Percentiles rank a stretch among this genome's conserved stretches.
phyloP scores from a whole-genome alignment of 2,888 invertebrate genomes.

The Scotopteryx bipunctaria region DNA sequence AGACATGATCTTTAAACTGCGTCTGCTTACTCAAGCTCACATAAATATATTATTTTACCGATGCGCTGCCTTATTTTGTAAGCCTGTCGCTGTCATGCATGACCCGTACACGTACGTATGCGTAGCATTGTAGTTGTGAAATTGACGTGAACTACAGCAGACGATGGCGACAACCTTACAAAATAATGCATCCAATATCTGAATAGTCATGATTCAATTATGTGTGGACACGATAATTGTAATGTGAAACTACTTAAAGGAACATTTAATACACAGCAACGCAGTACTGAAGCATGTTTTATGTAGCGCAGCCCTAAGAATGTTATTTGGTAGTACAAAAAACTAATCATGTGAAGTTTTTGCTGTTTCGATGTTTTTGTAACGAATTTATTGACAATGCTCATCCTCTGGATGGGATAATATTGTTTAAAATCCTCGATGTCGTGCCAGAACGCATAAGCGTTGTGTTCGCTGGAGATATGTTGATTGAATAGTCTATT shows the following conservation, averaged over 20 bases:
- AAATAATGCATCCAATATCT: too few relatives aligned
- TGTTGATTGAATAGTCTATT: too few relatives aligned
- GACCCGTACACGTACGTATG: background rate
- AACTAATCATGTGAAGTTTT: conserved; percentile 52
- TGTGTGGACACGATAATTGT: too few relatives aligned
- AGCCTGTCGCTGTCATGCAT: too few relatives aligned
- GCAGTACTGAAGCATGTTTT: conserved; percentile 5
- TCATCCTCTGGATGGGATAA: conserved; percentile 55
- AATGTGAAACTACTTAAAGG: too few relatives aligned
- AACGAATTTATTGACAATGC: conserved; percentile 69
- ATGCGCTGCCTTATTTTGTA: too few relatives aligned
- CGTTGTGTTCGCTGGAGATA: background rate
- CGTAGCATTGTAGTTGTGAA: too few relatives aligned
- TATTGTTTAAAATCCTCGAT: conserved; percentile 63
- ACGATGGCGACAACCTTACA: too few relatives aligned
- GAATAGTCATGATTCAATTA: too few relatives aligned
- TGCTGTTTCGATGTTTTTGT: conserved; percentile 59
- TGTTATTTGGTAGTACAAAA: conserved; percentile 73
- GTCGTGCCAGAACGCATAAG: conserved; percentile 79
- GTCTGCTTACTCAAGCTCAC: too few relatives aligned
- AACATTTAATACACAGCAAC: background rate
- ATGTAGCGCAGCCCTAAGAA: conserved; percentile 30
- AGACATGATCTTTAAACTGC: background rate
- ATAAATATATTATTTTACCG: too few relatives aligned
- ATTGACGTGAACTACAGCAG: too few relatives aligned